Conservation (phyloP, 2,797 vertebrate genomes). For the Momotus momota region DNA sequence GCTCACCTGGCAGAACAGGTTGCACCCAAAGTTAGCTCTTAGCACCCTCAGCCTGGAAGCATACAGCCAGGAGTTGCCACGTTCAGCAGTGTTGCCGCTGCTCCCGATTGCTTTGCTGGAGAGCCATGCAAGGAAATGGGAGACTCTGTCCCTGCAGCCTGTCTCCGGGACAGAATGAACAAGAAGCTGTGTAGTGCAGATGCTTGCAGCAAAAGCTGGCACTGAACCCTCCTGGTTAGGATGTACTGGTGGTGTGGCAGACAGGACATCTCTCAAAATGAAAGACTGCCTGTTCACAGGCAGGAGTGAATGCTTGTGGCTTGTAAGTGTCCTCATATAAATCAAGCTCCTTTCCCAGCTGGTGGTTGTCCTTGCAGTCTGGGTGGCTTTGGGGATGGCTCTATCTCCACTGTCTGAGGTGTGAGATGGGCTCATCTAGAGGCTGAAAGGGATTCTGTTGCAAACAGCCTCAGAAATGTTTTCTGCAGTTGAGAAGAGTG, state of each 20-base stretch:
- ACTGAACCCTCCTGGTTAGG: background rate
- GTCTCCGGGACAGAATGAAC: background rate
- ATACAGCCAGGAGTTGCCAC: accelerated
- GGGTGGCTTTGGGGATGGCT: background rate
- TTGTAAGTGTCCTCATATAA: background rate
- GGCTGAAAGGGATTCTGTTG: background rate
- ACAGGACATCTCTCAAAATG: background rate
- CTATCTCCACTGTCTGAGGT: background rate
- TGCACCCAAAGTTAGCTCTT: background rate
- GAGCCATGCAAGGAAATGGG: background rate
- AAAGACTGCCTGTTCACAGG: background rate
- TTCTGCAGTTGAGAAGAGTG: background rate
- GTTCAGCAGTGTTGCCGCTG: background rate
- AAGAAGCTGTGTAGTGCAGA: background rate
- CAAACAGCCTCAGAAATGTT: background rate
- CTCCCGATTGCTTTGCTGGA: background rate
- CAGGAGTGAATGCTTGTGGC: accelerated
- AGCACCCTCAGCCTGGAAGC: background rate
- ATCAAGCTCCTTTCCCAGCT: background rate
- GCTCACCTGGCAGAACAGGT: background rate
- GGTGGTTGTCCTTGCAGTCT: background rate
- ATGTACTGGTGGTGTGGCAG: background rate
- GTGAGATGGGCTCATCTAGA: background rate
- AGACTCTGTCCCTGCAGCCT: background rate
- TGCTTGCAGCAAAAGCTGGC: background rate